Percentiles rank a stretch among this genome's conserved stretches.
Evolutionary conservation across 2,113 vertebrate species (phyloP).

Genomic region (Proteles cristata): DNA sequence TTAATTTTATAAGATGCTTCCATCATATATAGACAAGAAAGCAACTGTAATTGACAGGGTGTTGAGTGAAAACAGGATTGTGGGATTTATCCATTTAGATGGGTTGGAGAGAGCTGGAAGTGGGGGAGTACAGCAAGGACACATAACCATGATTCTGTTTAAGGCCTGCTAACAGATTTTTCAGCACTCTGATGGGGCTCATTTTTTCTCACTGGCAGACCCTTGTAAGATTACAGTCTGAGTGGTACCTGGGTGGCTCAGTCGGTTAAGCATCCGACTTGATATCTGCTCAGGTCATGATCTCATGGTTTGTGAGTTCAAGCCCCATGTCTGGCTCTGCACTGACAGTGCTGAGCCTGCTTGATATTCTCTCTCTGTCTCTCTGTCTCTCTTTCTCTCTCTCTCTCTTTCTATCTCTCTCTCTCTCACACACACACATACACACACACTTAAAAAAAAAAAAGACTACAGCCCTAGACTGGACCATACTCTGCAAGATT

Average conservation of each 20-base stretch:
- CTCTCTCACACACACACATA: no score
- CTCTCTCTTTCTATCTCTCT: no score
- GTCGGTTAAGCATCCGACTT: no score
- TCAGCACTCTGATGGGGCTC: neutral
- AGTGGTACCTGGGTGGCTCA: no score
- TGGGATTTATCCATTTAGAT: constrained; percentile 45
- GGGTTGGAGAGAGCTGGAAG: neutral
- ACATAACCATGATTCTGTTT: neutral
- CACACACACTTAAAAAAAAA: no score
- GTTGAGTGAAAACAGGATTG: constrained; percentile 54
- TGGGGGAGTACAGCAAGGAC: neutral
- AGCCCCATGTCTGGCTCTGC: no score
- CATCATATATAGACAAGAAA: neutral
- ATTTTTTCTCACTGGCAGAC: neutral
- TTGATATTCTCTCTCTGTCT: no score
- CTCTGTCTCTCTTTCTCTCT: no score
- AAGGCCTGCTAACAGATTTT: neutral
- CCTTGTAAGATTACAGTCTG: neutral
- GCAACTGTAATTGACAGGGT: neutral
- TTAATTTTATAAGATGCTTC: constrained; percentile 50
- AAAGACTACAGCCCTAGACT: neutral
- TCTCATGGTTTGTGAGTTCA: no score
- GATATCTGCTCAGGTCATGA: no score
- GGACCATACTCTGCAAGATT: neutral
- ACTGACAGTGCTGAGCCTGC: no score